Conservation (phyloP, 1,140 invertebrate species). For the Cydia pomonella region DNA sequence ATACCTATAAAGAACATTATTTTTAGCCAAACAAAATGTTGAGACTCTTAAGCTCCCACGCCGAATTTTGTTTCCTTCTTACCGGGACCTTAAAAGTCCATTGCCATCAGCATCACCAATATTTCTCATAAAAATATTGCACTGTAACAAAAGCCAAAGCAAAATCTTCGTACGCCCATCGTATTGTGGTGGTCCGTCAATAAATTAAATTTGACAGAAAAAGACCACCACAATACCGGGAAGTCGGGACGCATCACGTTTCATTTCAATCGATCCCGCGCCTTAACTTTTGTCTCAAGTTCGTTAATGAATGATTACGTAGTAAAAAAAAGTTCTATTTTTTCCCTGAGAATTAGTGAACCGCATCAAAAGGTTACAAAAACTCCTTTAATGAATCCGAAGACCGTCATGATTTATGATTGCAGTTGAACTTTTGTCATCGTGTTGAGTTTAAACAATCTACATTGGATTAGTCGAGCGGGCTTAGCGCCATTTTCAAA, state of each 20-base stretch:
- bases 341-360: conserved; percentile 28
- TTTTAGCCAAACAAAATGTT: not conserved
- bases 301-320: conserved; percentile 37
- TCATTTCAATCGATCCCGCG: conserved; percentile 55
- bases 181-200: conserved; percentile 33
- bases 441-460: conserved; percentile 24
- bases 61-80: conserved; percentile 8
- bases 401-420: conserved; percentile 28
- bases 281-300: conserved; percentile 44
- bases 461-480: not conserved
- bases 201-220: conserved; percentile 35
- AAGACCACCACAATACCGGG: conserved; percentile 48
- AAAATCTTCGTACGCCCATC: conserved; percentile 7
- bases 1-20: not conserved
- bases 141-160: conserved; percentile 24
- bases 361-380: conserved; percentile 31
- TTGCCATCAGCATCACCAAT: not conserved
- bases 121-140: conserved; percentile 24
- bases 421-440: conserved; percentile 12
- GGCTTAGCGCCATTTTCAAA: conserved; percentile 8
- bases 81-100: conserved; percentile 17
- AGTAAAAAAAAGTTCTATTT: conserved; percentile 38
- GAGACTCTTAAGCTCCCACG: not conserved
- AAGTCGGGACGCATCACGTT: conserved; percentile 44
- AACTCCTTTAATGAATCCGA: conserved; percentile 43